Evolutionary conservation across 2,113 vertebrate genomes (phyloP).

Genomic region (Clarias magur): DNA sequence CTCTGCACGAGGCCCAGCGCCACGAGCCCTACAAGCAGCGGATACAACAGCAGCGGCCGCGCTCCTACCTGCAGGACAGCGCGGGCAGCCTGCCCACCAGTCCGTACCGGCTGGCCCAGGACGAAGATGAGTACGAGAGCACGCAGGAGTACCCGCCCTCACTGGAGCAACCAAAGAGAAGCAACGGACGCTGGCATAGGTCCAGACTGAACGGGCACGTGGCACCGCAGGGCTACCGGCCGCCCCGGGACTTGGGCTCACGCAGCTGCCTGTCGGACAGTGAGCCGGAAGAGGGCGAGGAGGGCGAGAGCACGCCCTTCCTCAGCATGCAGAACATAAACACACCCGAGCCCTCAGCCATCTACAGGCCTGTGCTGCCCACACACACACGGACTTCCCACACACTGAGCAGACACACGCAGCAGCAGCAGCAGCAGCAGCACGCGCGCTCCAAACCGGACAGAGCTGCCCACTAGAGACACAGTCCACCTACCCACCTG

Average conservation of each 20-base stretch:
- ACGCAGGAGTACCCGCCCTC: conserved; percentile 93
- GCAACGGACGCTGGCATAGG: conserved; percentile 81
- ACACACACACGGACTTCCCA: conserved; percentile 91
- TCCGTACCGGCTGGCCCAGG: conserved; percentile 88
- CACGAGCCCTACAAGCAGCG: conserved; percentile 90
- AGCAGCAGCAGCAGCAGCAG: conserved; percentile 25
- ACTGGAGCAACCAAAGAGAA: conserved; percentile 85
- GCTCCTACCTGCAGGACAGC: conserved; percentile 88
- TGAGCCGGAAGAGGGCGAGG: conserved; percentile 90
- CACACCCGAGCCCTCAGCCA: conserved; percentile 83
- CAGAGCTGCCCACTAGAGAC: conserved; percentile 85
- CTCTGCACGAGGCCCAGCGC: conserved; percentile 84
- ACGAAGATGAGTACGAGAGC: conserved; percentile 95
- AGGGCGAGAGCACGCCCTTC: conserved; percentile 94
- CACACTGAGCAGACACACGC: conserved; percentile 81
- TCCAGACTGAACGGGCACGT: conserved; percentile 92
- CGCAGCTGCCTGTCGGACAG: conserved; percentile 92
- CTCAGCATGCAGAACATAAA: conserved; percentile 92
- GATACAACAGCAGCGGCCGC: conserved; percentile 85
- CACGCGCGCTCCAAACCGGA: conserved; percentile 82
- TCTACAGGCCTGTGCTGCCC: conserved; percentile 74
- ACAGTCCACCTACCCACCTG: conserved; percentile 50
- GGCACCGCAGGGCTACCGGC: conserved; percentile 86
- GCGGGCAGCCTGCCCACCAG: conserved; percentile 92
- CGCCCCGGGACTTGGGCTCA: conserved; percentile 87